Percentiles rank a stretch among this genome's conserved stretches.
Conservation (phyloP, 2,888 invertebrate genomes). For the Oasisia sp. region DNA sequence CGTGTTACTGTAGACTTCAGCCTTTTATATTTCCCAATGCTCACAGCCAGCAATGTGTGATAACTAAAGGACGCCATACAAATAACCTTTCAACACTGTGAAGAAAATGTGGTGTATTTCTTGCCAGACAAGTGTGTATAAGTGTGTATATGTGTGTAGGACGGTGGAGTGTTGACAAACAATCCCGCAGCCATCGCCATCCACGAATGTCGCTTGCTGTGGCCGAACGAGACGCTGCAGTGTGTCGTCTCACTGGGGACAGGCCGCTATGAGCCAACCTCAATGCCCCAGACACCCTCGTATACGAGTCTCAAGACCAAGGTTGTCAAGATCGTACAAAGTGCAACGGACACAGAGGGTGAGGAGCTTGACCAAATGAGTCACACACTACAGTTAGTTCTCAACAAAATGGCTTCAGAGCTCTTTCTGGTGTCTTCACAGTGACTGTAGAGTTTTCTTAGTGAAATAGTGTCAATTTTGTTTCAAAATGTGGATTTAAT, state of each 20-base stretch:
- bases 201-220: slow-evolving; percentile 85
- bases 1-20: no score
- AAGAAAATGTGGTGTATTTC: not conserved
- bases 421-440: no score
- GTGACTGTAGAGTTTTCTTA: no score
- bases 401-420: no score
- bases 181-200: slow-evolving; percentile 90
- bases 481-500: no score
- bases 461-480: no score
- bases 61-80: no score
- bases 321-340: slow-evolving; percentile 72
- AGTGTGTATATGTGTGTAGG: slow-evolving; percentile 66
- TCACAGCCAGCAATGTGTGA: no score
- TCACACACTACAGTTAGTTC: no score
- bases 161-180: slow-evolving; percentile 86
- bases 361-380: slow-evolving; percentile 26
- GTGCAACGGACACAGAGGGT: slow-evolving; percentile 65
- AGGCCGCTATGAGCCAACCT: slow-evolving; percentile 66
- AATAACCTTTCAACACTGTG: no score
- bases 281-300: slow-evolving; percentile 42
- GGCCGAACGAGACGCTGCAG: slow-evolving; percentile 79
- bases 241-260: slow-evolving; percentile 86
- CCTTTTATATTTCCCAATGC: no score
- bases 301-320: slow-evolving; percentile 80
- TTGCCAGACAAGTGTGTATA: not conserved